Evolutionary conservation across 2,113 vertebrate species (phyloP), one percentile per base, ranked within the genome.

Genomic region (Marmota flaviventris): DNA sequence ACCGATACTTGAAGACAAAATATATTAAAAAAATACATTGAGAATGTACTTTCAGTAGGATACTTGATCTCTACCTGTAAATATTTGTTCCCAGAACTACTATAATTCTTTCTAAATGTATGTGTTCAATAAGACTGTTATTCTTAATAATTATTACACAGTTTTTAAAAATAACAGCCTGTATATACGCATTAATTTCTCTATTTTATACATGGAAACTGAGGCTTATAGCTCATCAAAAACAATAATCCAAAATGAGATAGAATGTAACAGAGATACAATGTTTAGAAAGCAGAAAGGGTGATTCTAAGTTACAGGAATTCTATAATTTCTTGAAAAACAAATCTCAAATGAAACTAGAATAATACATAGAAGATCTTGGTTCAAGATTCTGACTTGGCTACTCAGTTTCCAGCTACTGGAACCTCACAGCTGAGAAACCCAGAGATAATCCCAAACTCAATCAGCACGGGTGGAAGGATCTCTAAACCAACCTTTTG

Each of bases 71-170:
- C 18, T 53, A 51, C 2, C 79, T 96, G 0, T 39, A 94, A 58
- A 81, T 63, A 95, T 22, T 73, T 39, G 42, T 4, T 83, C 16
- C 20, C 27, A 63, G 34, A 84, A 81, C 25, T 84, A 42, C 58
- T 65, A 73, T 32, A 85, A 73, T 70, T 81, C 24, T 96, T 2
- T 79, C 42, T 97, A 51, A 96, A 70, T 17, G 25, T 63, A 22
- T 37, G 34, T 25, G 1, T 82, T 83, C 32, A 82, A 14, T 89
- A 96, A 94, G 32, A 67, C 13, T 32, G 39, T 89, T 42, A 81
- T 37, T 86, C 29, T 32, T 39, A 85, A 63, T 77, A 95, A 45
- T 39, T 67, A 91, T 69, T 61, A 32, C 16, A 37, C 29, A 81
- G 34, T 29, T 56, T 56, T 78, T 25, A 17, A 32, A 86, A 91